phyloP scores from a whole-genome alignment of 2,113 vertebrate species.

The Paramormyrops kingsleyae region DNA sequence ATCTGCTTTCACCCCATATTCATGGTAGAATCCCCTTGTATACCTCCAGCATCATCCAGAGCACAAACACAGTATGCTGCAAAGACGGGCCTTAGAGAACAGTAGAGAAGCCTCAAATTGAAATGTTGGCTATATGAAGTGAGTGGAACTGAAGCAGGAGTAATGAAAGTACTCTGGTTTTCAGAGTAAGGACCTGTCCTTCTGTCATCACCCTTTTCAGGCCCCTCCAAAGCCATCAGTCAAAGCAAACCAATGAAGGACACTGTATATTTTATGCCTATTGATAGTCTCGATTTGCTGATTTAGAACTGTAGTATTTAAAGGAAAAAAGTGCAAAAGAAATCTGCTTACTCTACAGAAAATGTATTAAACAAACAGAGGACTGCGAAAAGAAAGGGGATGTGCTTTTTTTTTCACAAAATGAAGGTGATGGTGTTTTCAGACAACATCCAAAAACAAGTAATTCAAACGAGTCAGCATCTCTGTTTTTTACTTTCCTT shows the following conservation, averaged over 20 bases:
- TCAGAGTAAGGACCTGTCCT: not conserved
- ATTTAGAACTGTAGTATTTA: not conserved
- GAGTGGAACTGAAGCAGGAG: not conserved
- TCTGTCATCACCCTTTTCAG: not conserved
- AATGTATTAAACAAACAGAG: not conserved
- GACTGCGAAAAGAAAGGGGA: not conserved
- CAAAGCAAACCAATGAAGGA: not conserved
- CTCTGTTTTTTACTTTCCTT: not conserved
- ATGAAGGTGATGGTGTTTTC: not conserved
- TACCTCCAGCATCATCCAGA: not conserved
- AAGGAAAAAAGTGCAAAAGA: not conserved
- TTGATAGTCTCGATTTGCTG: not conserved
- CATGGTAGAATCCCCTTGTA: not conserved
- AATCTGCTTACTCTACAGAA: not conserved
- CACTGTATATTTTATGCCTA: not conserved
- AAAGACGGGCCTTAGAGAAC: not conserved
- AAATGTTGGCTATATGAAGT: not conserved
- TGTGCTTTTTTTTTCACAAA: not conserved
- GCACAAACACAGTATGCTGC: not conserved
- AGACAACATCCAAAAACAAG: not conserved
- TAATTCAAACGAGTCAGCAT: not conserved
- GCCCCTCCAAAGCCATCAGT: not conserved
- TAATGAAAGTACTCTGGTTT: not conserved
- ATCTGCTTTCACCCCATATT: not conserved
- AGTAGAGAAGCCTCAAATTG: not conserved